Base-by-base conservation (phyloP, 1,140 invertebrate genomes). In the Pogonognathellus flavescens region DNA sequence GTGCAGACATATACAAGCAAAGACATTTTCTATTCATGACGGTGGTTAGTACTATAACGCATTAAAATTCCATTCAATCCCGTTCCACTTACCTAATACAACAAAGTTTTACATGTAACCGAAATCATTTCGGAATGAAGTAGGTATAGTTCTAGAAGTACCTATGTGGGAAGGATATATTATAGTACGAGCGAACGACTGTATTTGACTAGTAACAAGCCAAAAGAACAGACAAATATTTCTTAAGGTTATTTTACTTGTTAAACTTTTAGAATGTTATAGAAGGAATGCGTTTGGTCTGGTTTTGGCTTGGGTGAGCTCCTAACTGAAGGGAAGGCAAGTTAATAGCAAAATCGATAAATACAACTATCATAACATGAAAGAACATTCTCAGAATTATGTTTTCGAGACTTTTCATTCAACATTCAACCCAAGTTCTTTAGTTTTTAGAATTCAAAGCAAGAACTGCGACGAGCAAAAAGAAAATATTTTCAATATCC, bases 321-420 rank as follows among this genome's bases (percentile, higher is more conserved):
- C 2, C 31, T 41, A 41, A 41, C 20, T 66, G 62, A 25, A 66
- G 62, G 62, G 18, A 66, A 60, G 62, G 20, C 18, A 60, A 66
- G 22, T 66, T 66, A 66, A 66, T 66, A 66, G 62, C 25, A 66
- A 66, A 60, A 66, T 66, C 62, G 62, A 66, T 66, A 66, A 66
- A 25, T 66, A 66, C 20, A 66, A 66, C 62, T 66, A 66, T 20
- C 62, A 66, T 66, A 66, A 66, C 62, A 66, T 66, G 62, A 66
- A 20, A 66, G 62, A 66, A 66, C 62, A 66, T 66, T 66, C 22
- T 25, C 9, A 25, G 62, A 66, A 66, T 66, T 66, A 66, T 66
- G 62, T 25, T 66, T 66, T 66, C 20, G 20, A 66, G 20, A 20
- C 22, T 66, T 66, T 66, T 66, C 25, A 66, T 25, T 14, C 62